Conservation (phyloP, 1,140 invertebrate genomes). For the Tetragnatha versicolor region DNA sequence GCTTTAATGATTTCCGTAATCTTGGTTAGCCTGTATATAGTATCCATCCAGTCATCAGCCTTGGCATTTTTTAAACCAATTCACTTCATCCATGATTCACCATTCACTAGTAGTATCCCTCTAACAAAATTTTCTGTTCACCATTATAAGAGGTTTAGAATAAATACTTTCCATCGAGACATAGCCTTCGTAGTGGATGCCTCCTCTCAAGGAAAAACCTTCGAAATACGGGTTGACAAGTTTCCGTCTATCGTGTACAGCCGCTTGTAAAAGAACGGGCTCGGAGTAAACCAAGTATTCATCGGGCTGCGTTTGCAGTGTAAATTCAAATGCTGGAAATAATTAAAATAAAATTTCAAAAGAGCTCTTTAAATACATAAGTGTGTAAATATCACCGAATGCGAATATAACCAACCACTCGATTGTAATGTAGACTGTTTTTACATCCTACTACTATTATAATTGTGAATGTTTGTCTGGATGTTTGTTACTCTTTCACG, state of each 20-base stretch:
- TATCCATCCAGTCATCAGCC: neutral
- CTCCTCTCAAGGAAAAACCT: conserved; percentile 1
- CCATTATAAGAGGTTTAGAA: neutral
- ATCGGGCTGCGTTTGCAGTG: neutral
- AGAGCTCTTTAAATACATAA: neutral
- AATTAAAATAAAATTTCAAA: neutral
- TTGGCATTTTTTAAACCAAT: neutral
- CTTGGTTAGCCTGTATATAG: neutral
- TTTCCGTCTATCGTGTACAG: conserved; percentile 20
- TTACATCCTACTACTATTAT: too few relatives aligned
- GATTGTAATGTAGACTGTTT: too few relatives aligned
- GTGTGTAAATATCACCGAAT: too few relatives aligned
- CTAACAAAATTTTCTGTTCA: neutral
- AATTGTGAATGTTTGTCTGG: too few relatives aligned
- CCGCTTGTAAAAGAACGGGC: neutral
- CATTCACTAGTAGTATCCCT: neutral
- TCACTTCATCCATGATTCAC: neutral
- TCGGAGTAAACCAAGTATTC: conserved; percentile 17
- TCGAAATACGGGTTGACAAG: conserved; percentile 26
- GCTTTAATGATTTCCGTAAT: neutral
- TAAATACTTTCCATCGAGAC: conserved; percentile 20
- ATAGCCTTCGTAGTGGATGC: conserved; percentile 13
- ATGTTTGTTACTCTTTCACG: too few relatives aligned
- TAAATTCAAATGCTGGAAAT: neutral
- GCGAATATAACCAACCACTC: too few relatives aligned